phyloP scores from a whole-genome alignment of 2,888 invertebrate species.

The Lasioglossum marginatum region DNA sequence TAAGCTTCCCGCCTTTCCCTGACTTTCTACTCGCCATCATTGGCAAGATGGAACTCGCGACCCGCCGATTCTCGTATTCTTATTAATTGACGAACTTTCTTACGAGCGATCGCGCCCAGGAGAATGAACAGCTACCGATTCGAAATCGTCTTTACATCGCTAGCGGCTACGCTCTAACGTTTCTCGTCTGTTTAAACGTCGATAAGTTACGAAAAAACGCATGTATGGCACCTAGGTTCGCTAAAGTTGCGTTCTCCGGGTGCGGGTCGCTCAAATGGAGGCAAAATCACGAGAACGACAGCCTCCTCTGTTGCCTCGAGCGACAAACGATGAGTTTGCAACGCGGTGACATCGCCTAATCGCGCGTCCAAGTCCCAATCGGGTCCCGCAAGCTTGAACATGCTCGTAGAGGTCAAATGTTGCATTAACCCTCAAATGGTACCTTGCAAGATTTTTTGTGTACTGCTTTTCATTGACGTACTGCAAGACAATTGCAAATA shows the following conservation, averaged over 20 bases:
- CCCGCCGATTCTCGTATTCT: conserved; percentile 43
- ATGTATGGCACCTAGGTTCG: conserved; percentile 46
- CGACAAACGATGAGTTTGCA: background rate
- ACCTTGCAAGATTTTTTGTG: background rate
- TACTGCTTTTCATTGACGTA: background rate
- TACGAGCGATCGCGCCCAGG: conserved; percentile 30
- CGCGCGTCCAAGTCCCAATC: background rate
- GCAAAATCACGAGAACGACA: conserved; percentile 50
- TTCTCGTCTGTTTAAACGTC: conserved; percentile 1
- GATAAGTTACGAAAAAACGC: conserved; percentile 25
- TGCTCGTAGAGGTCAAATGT: background rate
- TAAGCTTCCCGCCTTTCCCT: background rate
- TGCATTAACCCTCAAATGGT: background rate
- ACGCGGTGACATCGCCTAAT: background rate
- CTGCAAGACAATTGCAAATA: background rate
- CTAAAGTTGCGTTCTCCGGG: conserved; percentile 21
- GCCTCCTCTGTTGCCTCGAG: conserved; percentile 9
- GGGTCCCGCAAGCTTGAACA: background rate
- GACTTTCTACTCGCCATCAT: background rate
- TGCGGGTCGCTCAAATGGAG: conserved; percentile 26
- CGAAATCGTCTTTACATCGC: background rate
- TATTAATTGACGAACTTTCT: conserved; percentile 69
- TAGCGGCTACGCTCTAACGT: conserved; percentile 14
- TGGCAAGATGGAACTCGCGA: conserved; percentile 35
- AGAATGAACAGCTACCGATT: conserved; percentile 39